These are phyloP conservation scores for Sebastes steindachneri DNA, from an alignment of 2,797 vertebrate genomes.

Conservation along the genomic window DNA sequence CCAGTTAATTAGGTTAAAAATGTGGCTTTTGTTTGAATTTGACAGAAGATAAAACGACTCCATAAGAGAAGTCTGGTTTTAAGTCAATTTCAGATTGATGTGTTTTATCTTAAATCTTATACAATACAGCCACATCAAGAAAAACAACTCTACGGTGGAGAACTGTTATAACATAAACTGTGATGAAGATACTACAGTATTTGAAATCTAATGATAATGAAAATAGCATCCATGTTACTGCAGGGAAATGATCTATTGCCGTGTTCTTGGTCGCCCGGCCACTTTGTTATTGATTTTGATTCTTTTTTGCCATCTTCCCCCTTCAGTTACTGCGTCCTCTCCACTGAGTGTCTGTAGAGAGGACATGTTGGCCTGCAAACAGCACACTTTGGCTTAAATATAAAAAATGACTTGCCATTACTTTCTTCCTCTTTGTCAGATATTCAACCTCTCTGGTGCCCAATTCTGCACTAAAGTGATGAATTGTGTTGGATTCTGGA, in stretches of 20 bases:
- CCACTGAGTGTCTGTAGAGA: not conserved
- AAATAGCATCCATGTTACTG: conserved; percentile 36
- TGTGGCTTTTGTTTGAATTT: not conserved
- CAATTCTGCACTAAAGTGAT: not conserved
- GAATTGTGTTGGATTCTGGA: not conserved
- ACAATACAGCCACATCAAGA: not conserved
- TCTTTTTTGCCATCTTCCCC: conserved; percentile 25
- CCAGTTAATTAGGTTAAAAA: not conserved
- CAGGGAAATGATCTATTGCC: conserved; percentile 36
- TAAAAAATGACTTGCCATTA: conserved; percentile 4
- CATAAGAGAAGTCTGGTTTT: not conserved
- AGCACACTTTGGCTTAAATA: not conserved
- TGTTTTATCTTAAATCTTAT: not conserved
- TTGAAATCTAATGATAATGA: conserved; percentile 37
- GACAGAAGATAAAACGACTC: not conserved
- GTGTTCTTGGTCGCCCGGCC: conserved; percentile 20
- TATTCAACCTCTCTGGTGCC: not conserved
- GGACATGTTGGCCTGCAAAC: not conserved
- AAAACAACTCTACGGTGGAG: not conserved
- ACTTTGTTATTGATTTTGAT: conserved; percentile 46
- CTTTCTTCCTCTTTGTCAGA: not conserved
- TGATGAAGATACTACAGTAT: conserved; percentile 9
- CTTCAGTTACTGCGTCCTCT: conserved; percentile 21
- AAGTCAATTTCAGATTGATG: not conserved
- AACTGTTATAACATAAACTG: conserved; percentile 3